Conservation (phyloP, 2,797 vertebrate genomes). For the Bucorvus abyssinicus region DNA sequence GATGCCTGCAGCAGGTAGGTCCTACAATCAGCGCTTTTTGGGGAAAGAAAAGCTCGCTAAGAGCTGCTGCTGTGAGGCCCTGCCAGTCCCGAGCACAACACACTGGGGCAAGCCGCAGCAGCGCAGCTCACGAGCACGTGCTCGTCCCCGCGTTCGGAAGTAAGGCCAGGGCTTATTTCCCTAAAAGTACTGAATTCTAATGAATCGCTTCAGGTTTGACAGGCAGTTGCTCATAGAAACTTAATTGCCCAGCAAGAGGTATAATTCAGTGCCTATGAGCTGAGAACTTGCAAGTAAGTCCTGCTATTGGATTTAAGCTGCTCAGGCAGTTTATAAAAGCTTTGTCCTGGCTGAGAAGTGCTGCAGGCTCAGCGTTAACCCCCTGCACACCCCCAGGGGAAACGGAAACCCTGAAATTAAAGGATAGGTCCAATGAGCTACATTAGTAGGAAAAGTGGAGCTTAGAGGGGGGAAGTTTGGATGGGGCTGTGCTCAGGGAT, state of each 20-base stretch:
- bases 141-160: background rate
- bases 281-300: background rate
- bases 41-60: background rate
- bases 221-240: background rate
- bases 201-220: conserved; percentile 8
- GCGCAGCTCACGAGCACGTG: rapidly evolving
- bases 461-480: background rate
- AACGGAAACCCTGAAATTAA: background rate
- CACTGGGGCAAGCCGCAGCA: background rate
- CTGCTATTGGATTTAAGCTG: background rate
- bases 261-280: background rate
- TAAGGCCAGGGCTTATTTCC: background rate
- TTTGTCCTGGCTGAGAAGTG: background rate
- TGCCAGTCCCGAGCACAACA: background rate
- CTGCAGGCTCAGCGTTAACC: background rate
- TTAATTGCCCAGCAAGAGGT: background rate
- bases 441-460: background rate
- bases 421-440: background rate
- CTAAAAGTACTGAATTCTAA: background rate
- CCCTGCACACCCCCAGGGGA: rapidly evolving
- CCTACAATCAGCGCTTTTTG: background rate
- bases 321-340: background rate
- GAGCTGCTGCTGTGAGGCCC: rapidly evolving
- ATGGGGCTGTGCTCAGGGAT: background rate
- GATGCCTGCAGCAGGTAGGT: background rate